Percentiles rank a stretch among this genome's conserved stretches.
These are phyloP conservation scores for Orchestia grillus DNA, from an alignment of 1,140 invertebrate species.

Conservation along the genomic window DNA sequence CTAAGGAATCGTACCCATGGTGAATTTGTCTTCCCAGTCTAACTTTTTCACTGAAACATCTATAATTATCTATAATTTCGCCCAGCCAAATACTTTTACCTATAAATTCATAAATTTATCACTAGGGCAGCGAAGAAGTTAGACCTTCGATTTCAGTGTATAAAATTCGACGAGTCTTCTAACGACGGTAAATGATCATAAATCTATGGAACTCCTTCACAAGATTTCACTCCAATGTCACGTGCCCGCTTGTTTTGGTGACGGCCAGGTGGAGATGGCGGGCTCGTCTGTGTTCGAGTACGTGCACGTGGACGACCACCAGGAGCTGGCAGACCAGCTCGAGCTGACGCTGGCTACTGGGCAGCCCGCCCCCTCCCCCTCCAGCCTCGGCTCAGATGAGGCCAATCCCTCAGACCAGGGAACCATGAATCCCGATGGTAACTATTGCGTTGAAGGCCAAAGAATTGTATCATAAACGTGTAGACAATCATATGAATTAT, in stretches of 20 bases:
- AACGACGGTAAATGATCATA: neutral
- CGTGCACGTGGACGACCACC: constrained; percentile 93
- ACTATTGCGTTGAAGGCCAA: constrained; percentile 69
- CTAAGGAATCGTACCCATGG: no score
- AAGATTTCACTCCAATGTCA: neutral
- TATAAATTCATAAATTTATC: no score
- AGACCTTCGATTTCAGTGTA: no score
- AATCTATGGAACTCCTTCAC: neutral
- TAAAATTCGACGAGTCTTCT: no score
- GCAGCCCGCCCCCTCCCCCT: constrained; percentile 51
- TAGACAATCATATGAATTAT: no score
- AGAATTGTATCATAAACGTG: no score
- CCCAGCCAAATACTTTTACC: no score
- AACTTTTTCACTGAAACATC: no score
- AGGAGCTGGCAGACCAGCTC: constrained; percentile 93
- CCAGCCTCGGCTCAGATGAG: constrained; percentile 60
- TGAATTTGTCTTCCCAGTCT: no score
- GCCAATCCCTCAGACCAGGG: constrained; percentile 72
- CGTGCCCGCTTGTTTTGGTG: neutral
- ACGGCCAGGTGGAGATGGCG: constrained; percentile 93
- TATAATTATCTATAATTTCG: no score
- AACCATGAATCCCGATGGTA: constrained; percentile 90
- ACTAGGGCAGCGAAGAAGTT: no score
- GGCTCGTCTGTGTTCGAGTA: constrained; percentile 99
- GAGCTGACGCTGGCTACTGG: constrained; percentile 81